phyloP scores from a whole-genome alignment of 2,797 vertebrate species.

The Sebastes nivosus region DNA sequence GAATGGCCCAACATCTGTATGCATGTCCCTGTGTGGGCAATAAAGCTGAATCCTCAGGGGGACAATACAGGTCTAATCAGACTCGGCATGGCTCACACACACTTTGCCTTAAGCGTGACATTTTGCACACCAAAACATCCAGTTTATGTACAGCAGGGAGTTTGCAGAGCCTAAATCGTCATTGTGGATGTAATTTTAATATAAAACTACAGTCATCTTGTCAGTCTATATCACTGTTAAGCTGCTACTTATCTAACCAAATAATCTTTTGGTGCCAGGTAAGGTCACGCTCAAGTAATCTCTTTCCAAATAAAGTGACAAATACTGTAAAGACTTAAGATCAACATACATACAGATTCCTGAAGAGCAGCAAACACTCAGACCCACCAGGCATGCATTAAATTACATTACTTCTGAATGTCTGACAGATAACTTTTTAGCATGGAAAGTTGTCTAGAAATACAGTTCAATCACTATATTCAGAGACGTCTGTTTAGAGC shows the following conservation, averaged over 20 bases:
- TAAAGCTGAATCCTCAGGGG: background rate
- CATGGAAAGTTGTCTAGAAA: background rate
- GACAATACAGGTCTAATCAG: conserved; percentile 2
- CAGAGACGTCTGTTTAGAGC: conserved; percentile 5
- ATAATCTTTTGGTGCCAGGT: background rate
- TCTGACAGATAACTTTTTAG: background rate
- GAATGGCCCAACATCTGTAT: background rate
- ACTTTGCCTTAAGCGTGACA: background rate
- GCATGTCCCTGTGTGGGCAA: background rate
- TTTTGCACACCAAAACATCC: background rate
- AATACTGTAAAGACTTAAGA: background rate
- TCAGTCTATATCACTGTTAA: background rate
- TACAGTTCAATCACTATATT: background rate
- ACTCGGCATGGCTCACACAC: background rate
- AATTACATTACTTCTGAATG: background rate
- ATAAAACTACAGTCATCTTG: background rate
- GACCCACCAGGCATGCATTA: background rate
- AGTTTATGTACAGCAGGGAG: background rate
- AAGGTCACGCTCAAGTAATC: background rate
- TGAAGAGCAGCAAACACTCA: background rate
- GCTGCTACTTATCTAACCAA: background rate
- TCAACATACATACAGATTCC: background rate
- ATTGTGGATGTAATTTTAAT: background rate
- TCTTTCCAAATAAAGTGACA: background rate
- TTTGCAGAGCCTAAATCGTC: background rate